phyloP scores from a whole-genome alignment of 2,113 vertebrate genomes.

The Bothrops jararaca region DNA sequence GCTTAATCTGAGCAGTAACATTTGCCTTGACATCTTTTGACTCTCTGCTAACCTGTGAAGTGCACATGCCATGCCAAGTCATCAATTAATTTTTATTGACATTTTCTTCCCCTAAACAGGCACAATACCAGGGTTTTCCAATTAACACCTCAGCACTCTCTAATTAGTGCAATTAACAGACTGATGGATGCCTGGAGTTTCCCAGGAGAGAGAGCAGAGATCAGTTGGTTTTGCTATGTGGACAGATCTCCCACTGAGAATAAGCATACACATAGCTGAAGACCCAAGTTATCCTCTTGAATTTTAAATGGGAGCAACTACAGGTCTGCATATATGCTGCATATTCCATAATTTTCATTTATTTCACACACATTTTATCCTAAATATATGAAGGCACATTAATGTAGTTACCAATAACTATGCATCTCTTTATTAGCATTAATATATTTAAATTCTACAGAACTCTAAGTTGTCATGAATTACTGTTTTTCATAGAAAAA shows the following conservation, averaged over 20 bases:
- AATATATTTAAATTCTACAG: neutral
- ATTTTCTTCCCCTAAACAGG: conserved; percentile 65
- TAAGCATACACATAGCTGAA: neutral
- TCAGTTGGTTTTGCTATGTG: conserved; percentile 5
- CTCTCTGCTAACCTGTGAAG: conserved; percentile 57
- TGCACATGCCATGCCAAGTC: conserved; percentile 55
- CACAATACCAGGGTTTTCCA: conserved; percentile 75
- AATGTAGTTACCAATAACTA: neutral
- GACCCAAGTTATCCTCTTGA: neutral
- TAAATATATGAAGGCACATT: neutral
- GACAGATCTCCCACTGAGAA: neutral
- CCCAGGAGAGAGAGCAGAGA: conserved; percentile 57
- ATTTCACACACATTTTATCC: neutral
- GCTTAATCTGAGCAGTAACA: conserved; percentile 69
- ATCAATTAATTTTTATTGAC: conserved; percentile 77
- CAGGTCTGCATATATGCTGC: neutral
- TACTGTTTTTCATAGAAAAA: neutral
- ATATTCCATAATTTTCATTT: neutral
- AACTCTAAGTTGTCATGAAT: neutral
- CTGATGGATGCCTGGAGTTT: conserved; percentile 82
- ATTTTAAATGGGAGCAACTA: fast-evolving
- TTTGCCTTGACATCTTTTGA: conserved; percentile 66
- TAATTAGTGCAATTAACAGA: conserved; percentile 92
- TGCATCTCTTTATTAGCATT: neutral
- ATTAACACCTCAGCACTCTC: conserved; percentile 88